phyloP scores from a whole-genome alignment of 2,888 invertebrate genomes.

The Gymnocheta viridis region DNA sequence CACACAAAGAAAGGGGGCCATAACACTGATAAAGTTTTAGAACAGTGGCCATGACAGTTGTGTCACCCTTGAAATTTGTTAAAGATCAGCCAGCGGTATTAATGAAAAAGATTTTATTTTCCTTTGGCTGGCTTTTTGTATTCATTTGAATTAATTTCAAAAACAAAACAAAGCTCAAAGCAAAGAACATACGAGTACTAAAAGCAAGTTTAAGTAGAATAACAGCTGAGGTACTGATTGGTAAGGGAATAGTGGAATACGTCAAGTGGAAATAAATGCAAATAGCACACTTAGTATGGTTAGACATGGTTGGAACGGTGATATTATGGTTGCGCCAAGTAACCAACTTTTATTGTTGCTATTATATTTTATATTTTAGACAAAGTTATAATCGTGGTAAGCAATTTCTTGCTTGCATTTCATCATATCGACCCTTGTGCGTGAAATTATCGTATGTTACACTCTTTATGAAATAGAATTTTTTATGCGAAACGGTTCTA shows the following conservation, averaged over 20 bases:
- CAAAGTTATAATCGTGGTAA: too few species aligned
- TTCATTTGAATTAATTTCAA: slow-evolving; percentile 57
- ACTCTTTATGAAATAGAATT: too few species aligned
- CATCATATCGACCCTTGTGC: too few species aligned
- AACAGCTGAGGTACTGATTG: not conserved
- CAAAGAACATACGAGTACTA: not conserved
- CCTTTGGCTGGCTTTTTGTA: slow-evolving; percentile 22
- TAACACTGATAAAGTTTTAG: slow-evolving; percentile 15
- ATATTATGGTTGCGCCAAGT: too few species aligned
- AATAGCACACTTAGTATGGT: too few species aligned
- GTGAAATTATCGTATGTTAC: too few species aligned
- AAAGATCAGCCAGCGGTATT: slow-evolving; percentile 38
- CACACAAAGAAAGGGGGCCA: not conserved
- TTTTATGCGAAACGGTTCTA: too few species aligned
- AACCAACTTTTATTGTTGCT: too few species aligned
- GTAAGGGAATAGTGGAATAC: not conserved
- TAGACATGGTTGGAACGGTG: too few species aligned
- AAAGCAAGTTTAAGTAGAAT: not conserved
- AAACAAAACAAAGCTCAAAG: slow-evolving; percentile 29
- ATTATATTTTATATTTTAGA: too few species aligned
- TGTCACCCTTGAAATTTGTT: slow-evolving; percentile 58
- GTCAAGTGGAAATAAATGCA: too few species aligned
- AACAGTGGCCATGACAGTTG: slow-evolving; percentile 65
- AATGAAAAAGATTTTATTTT: slow-evolving; percentile 38
- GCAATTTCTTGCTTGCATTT: too few species aligned